These are phyloP conservation scores for Aphyosemion australe DNA, from an alignment of 2,113 vertebrate species.

Conservation along the genomic window DNA sequence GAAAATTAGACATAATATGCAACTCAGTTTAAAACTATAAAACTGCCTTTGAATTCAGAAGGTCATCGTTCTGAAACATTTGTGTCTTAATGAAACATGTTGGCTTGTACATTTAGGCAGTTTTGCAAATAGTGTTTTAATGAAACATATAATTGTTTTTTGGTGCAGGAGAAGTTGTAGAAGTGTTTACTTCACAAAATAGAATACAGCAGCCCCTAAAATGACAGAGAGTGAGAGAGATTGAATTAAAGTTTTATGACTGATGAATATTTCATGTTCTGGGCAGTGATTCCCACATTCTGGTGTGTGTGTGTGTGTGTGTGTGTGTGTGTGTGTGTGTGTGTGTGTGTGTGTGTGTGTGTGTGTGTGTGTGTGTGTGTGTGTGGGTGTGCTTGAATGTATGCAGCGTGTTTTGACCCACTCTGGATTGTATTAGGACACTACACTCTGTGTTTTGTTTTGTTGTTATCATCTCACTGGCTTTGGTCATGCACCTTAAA, in stretches of 20 bases:
- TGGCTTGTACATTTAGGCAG: conserved; percentile 43
- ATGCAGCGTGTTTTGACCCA: conserved; percentile 45
- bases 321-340: conserved; percentile 7
- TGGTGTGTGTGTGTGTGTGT: conserved; percentile 48
- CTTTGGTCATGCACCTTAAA: background rate
- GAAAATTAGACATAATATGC: too few relatives aligned
- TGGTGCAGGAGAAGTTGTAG: conserved; percentile 21
- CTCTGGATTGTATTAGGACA: conserved; percentile 6
- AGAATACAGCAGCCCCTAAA: conserved; percentile 57
- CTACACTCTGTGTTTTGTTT: background rate
- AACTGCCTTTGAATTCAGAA: conserved; percentile 7
- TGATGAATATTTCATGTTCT: conserved; percentile 83
- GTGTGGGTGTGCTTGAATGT: conserved; percentile 12
- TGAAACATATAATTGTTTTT: conserved; percentile 55
- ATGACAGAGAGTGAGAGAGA: conserved; percentile 68
- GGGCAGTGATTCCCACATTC: conserved; percentile 81
- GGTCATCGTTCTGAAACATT: conserved; percentile 30
- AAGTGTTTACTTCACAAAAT: conserved; percentile 63
- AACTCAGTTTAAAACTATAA: conserved; percentile 20
- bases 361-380: too few relatives aligned
- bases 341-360: conserved; percentile 13
- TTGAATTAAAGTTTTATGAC: conserved; percentile 83
- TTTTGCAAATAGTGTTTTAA: conserved; percentile 50
- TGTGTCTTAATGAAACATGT: conserved; percentile 49
- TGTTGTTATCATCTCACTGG: conserved; percentile 1